phyloP scores from a whole-genome alignment of 2,888 invertebrate genomes.

The Acleris emargana region DNA sequence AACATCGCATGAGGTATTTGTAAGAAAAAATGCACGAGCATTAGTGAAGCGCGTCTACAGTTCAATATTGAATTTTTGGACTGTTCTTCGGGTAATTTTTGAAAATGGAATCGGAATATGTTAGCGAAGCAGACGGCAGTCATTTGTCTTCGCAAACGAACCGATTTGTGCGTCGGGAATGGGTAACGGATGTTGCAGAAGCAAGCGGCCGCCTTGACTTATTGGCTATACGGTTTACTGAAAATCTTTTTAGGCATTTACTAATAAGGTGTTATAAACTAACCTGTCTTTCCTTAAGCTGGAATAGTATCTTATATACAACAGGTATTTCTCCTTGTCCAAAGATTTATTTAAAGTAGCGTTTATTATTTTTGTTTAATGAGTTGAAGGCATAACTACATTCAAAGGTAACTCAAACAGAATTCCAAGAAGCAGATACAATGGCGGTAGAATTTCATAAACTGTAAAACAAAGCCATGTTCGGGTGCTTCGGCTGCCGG shows the following conservation, averaged over 20 bases:
- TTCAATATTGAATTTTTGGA: conserved; percentile 66
- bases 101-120: conserved; percentile 69
- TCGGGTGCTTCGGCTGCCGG: conserved; percentile 54
- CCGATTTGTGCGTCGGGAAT: conserved; percentile 80
- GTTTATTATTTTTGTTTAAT: neutral
- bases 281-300: neutral
- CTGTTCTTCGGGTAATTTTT: conserved; percentile 74
- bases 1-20: neutral
- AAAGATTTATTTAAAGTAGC: neutral
- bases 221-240: conserved; percentile 67
- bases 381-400: conserved; percentile 1
- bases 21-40: conserved; percentile 50
- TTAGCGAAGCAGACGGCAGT: conserved; percentile 63
- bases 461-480: conserved; percentile 76
- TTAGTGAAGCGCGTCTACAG: conserved; percentile 46
- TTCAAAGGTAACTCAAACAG: conserved; percentile 18
- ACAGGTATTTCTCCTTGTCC: too few species aligned
- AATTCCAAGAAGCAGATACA: conserved; percentile 12
- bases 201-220: conserved; percentile 69
- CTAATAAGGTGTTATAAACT: conserved; percentile 47
- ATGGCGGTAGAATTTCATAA: conserved; percentile 56
- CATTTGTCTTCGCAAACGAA: conserved; percentile 82
- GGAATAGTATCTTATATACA: too few species aligned
- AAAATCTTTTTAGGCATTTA: conserved; percentile 70
- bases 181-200: conserved; percentile 77